Evolutionary conservation across 1,140 invertebrate species (phyloP).

Genomic region (Amyelois transitella): DNA sequence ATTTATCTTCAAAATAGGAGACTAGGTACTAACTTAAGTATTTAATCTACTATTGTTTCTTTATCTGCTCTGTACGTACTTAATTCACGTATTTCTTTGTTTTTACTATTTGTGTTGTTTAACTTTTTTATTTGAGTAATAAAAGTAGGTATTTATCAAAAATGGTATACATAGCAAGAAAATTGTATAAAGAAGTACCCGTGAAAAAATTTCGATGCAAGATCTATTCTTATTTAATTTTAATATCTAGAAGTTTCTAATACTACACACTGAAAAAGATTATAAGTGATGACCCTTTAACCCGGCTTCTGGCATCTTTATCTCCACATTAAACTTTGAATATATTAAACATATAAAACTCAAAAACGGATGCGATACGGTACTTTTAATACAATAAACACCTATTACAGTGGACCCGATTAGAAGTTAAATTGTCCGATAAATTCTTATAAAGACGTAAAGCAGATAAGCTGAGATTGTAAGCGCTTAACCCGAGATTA

Average conservation of each 20-base stretch:
- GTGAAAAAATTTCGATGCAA: no score
- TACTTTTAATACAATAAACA: slow-evolving; percentile 14
- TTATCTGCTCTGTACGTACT: no score
- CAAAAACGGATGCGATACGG: slow-evolving; percentile 1
- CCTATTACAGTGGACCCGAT: slow-evolving; percentile 18
- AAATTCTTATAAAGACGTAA: slow-evolving; percentile 36
- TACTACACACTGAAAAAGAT: not conserved
- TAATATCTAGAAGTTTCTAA: not conserved
- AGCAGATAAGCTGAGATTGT: slow-evolving; percentile 42
- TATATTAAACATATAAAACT: slow-evolving; percentile 2
- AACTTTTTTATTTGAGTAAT: no score
- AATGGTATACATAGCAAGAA: no score
- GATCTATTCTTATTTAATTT: not conserved
- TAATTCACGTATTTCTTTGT: no score
- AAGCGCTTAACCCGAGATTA: slow-evolving; percentile 34
- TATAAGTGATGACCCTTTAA: not conserved
- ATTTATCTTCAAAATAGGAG: no score
- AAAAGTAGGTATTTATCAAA: no score
- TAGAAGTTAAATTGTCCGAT: slow-evolving; percentile 15
- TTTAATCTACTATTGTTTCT: no score
- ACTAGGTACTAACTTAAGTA: no score
- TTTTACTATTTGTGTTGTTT: no score
- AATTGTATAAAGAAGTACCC: no score
- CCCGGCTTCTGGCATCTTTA: not conserved
- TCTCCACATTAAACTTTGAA: slow-evolving; percentile 7